Conservation (phyloP, 2,888 invertebrate genomes). For the Scaptomyza polygonia region DNA sequence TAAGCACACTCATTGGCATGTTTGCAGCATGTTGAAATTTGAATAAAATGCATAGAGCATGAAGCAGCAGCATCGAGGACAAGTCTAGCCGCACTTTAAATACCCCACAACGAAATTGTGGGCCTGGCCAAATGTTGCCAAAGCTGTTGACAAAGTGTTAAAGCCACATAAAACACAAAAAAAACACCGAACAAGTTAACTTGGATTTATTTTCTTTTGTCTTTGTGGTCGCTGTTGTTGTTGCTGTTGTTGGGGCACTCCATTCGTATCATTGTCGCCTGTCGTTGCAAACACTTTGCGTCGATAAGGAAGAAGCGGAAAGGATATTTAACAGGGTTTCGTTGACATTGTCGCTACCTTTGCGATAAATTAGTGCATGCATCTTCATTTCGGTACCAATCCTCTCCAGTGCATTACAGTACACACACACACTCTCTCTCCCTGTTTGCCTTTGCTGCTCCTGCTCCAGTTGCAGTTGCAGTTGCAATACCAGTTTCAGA, state of each 20-base stretch:
- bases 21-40: constrained; percentile 73
- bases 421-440: constrained; percentile 6
- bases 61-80: background rate
- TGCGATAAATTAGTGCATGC: constrained; percentile 58
- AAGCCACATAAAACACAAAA: background rate
- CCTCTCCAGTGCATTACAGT: no score
- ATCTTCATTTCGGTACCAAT: constrained; percentile 61
- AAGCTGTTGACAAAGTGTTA: constrained; percentile 27
- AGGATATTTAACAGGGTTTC: constrained; percentile 26
- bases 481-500: constrained; percentile 4
- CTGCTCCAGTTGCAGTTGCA: constrained; percentile 4
- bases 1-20: constrained; percentile 58
- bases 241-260: background rate
- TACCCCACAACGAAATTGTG: constrained; percentile 3
- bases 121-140: background rate
- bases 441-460: background rate
- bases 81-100: background rate
- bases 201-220: no score
- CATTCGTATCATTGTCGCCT: constrained; percentile 30
- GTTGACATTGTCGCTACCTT: constrained; percentile 17
- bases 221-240: background rate
- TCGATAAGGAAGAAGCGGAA: constrained; percentile 15
- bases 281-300: constrained; percentile 53
- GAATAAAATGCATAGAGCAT: constrained; percentile 59
- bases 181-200: background rate